phyloP scores from a whole-genome alignment of 2,113 vertebrate genomes.

The Plecturocebus donacophilus region DNA sequence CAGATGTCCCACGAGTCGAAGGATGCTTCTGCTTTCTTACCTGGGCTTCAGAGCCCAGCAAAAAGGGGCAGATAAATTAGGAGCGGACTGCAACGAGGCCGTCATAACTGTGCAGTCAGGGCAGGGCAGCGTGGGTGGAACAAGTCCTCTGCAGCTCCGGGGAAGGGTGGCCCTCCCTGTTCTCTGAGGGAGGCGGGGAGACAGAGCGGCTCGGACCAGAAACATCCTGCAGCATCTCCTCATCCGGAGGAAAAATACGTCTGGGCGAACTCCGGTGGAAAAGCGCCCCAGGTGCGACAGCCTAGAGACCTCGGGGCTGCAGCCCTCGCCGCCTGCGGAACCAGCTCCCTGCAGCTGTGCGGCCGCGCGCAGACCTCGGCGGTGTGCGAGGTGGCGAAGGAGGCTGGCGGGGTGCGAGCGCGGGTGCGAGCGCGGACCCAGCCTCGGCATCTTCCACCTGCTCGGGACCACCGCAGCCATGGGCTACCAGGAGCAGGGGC shows the following conservation, averaged over 20 bases:
- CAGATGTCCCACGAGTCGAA: neutral
- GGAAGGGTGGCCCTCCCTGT: neutral
- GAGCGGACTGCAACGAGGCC: neutral
- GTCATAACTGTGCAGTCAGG: neutral
- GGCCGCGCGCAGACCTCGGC: accelerated
- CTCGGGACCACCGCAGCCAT: neutral
- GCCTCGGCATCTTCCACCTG: neutral
- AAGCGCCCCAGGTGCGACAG: accelerated
- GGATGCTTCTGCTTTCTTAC: neutral
- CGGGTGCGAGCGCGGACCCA: no score
- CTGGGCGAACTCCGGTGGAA: accelerated
- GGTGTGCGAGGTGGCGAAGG: neutral
- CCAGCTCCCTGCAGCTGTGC: accelerated
- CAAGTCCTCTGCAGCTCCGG: neutral
- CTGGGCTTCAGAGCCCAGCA: neutral
- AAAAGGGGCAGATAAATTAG: neutral
- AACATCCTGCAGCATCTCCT: neutral
- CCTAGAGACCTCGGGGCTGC: accelerated
- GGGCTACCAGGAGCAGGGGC: conserved; percentile 42
- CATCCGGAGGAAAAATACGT: neutral
- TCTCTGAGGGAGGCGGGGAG: neutral
- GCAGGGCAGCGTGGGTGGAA: neutral
- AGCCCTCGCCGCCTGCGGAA: accelerated
- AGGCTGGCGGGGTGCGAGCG: neutral
- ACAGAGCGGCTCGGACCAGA: neutral